phyloP scores from a whole-genome alignment of 2,113 vertebrate species.

The Xiphorhynchus elegans region DNA sequence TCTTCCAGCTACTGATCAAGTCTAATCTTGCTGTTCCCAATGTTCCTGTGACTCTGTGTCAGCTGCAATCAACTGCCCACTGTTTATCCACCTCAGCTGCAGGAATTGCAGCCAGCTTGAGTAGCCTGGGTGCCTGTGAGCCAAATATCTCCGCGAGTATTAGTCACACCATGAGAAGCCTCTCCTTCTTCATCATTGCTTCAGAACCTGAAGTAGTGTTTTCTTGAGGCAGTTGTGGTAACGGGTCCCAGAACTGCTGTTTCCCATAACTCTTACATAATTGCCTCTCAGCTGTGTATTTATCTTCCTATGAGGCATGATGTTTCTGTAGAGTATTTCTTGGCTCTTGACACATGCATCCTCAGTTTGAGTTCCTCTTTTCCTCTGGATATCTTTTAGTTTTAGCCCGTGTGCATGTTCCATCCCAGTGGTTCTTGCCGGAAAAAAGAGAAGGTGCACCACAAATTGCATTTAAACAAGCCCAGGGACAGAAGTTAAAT shows the following conservation, averaged over 20 bases:
- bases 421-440: background rate
- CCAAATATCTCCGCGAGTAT: background rate
- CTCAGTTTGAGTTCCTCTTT: background rate
- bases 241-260: background rate
- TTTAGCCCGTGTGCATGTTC: background rate
- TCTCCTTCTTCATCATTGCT: background rate
- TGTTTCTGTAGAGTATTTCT: background rate
- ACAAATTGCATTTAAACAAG: slow-evolving; percentile 22
- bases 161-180: background rate
- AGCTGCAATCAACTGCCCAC: background rate
- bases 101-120: background rate
- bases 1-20: background rate
- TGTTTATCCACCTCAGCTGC: background rate
- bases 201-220: background rate
- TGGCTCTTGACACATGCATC: background rate
- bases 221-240: background rate
- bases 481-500: background rate
- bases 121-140: background rate
- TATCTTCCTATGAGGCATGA: background rate
- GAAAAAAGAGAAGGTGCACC: background rate
- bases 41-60: background rate
- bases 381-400: background rate
- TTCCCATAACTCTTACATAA: background rate
- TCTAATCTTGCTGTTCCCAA: background rate
- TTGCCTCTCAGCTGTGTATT: background rate